phyloP scores from a whole-genome alignment of 2,113 vertebrate genomes.

The Probosciger aterrimus region DNA sequence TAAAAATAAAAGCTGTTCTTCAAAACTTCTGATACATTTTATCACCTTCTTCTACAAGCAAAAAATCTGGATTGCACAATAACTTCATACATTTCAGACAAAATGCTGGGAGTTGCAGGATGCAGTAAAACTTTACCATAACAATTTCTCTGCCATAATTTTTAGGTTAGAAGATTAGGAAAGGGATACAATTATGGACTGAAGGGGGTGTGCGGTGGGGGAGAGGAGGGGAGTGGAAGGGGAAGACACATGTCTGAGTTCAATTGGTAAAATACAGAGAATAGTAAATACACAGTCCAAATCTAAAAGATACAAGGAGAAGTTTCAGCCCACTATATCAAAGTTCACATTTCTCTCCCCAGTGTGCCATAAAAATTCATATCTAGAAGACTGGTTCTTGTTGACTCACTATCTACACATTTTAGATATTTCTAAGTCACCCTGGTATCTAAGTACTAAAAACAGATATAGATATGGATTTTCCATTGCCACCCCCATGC shows the following conservation, averaged over 20 bases:
- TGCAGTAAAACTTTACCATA: not conserved
- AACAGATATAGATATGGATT: not conserved
- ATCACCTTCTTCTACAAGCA: not conserved
- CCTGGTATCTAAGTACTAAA: not conserved
- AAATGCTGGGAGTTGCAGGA: not conserved
- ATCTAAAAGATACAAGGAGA: not conserved
- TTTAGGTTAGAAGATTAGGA: not conserved
- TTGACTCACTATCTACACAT: not conserved
- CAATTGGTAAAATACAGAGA: not conserved
- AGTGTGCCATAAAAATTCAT: not conserved
- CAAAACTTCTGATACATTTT: slow-evolving; percentile 20
- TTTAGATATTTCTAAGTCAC: not conserved
- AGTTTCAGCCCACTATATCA: not conserved
- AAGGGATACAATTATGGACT: not conserved
- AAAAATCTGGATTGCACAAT: not conserved
- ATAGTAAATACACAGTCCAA: not conserved
- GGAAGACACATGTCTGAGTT: not conserved
- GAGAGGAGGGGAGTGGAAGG: not conserved
- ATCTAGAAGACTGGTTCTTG: not conserved
- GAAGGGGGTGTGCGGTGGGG: not conserved
- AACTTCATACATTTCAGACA: not conserved
- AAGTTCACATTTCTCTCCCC: not conserved
- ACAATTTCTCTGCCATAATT: not conserved
- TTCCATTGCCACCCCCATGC: not conserved
- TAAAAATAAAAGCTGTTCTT: slow-evolving; percentile 29